phyloP scores from a whole-genome alignment of 2,888 invertebrate species.

The Harpagoxenus sublaevis region DNA sequence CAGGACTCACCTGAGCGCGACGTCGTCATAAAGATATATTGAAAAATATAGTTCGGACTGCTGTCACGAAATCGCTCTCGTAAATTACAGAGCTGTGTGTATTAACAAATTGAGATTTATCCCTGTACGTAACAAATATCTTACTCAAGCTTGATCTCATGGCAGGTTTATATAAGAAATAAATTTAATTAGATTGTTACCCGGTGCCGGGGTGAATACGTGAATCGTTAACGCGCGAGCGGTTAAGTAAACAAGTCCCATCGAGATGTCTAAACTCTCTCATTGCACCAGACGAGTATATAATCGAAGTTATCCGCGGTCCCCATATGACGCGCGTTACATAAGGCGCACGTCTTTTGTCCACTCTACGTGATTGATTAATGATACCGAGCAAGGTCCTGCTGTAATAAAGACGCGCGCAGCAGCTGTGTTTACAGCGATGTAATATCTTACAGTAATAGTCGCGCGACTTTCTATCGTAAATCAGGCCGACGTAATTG shows the following conservation, averaged over 20 bases:
- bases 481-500: slow-evolving; percentile 62
- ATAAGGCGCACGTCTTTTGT: slow-evolving; percentile 42
- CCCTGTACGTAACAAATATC: neutral
- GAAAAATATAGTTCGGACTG: neutral
- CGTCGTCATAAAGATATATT: neutral
- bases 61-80: neutral
- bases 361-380: slow-evolving; percentile 67
- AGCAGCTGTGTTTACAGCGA: slow-evolving; percentile 62
- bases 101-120: slow-evolving; percentile 6
- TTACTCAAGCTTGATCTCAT: neutral
- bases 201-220: neutral
- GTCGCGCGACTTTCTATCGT: slow-evolving; percentile 67
- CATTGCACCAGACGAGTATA: neutral
- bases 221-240: neutral
- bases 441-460: slow-evolving; percentile 58
- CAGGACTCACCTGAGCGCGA: neutral
- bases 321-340: slow-evolving; percentile 54
- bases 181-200: slow-evolving; percentile 21
- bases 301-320: slow-evolving; percentile 24
- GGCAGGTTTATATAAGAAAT: neutral
- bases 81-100: neutral
- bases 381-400: slow-evolving; percentile 60
- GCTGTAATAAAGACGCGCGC: slow-evolving; percentile 48
- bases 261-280: slow-evolving; percentile 17
- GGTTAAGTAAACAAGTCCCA: neutral